Conservation (phyloP, 2,113 vertebrate species). For the Dasyprocta punctata region DNA sequence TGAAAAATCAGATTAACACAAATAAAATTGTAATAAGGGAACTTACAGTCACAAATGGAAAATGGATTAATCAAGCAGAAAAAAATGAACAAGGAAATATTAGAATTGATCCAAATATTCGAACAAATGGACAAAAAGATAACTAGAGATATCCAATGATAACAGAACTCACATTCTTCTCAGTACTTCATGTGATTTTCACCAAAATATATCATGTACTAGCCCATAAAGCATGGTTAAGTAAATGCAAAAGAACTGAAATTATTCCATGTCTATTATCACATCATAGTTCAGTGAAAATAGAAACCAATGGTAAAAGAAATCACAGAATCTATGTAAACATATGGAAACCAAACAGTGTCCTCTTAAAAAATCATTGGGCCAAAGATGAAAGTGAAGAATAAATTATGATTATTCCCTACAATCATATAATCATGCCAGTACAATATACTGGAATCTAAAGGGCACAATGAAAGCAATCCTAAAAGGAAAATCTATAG, state of each 20-base stretch:
- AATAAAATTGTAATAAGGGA: background rate
- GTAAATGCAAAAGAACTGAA: background rate
- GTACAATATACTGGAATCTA: background rate
- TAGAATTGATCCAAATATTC: background rate
- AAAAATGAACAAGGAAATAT: background rate
- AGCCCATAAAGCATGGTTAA: background rate
- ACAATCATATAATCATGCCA: background rate
- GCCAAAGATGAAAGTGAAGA: background rate
- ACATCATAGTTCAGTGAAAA: background rate
- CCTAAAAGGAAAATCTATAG: background rate
- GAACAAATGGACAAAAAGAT: background rate
- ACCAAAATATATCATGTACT: background rate
- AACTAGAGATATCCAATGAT: background rate
- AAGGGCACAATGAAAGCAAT: background rate
- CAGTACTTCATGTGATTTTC: background rate
- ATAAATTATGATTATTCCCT: background rate
- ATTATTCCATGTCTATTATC: background rate
- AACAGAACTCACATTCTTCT: background rate
- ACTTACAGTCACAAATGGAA: background rate
- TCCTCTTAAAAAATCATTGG: background rate
- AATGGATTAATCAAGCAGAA: background rate
- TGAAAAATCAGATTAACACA: background rate
- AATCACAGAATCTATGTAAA: background rate
- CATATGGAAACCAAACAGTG: background rate
- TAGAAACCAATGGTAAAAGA: background rate